Percentiles rank a stretch among this genome's conserved stretches.
Evolutionary conservation across 2,113 vertebrate species (phyloP).

Genomic region (Megalops atlanticus): DNA sequence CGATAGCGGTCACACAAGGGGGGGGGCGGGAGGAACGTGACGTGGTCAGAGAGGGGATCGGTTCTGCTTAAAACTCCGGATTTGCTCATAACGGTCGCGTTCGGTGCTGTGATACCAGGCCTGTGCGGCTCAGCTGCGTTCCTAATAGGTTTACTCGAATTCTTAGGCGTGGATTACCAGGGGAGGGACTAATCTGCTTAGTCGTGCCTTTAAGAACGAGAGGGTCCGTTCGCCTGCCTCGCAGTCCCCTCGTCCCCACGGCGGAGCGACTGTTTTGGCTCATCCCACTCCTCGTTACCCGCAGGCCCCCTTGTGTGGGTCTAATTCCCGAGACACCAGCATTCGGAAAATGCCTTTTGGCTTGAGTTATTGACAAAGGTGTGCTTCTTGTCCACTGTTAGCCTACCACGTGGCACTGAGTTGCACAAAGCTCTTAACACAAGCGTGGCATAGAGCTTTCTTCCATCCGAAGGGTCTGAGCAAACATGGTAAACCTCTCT

Average conservation of each 20-base stretch:
- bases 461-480: too few relatives aligned
- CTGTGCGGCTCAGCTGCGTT: not conserved
- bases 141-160: constrained; percentile 22
- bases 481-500: too few relatives aligned
- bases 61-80: constrained; percentile 37
- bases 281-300: not conserved
- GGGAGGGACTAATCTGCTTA: not conserved
- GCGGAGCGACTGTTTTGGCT: not conserved
- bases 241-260: too few relatives aligned
- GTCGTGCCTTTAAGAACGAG: not conserved
- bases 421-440: not conserved
- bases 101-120: not conserved
- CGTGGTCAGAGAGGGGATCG: constrained; percentile 28
- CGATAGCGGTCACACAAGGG: constrained; percentile 46
- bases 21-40: constrained; percentile 9
- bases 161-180: not conserved
- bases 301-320: too few relatives aligned
- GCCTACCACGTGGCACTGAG: constrained; percentile 30
- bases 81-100: not conserved
- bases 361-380: constrained; percentile 44
- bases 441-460: too few relatives aligned
- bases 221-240: not conserved
- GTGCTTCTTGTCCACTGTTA: constrained; percentile 24
- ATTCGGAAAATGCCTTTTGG: not conserved
- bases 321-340: not conserved